Evolutionary conservation across 1,140 invertebrate genomes (phyloP), one percentile per base, ranked within the genome.

Genomic region (Mylabris phalerata): DNA sequence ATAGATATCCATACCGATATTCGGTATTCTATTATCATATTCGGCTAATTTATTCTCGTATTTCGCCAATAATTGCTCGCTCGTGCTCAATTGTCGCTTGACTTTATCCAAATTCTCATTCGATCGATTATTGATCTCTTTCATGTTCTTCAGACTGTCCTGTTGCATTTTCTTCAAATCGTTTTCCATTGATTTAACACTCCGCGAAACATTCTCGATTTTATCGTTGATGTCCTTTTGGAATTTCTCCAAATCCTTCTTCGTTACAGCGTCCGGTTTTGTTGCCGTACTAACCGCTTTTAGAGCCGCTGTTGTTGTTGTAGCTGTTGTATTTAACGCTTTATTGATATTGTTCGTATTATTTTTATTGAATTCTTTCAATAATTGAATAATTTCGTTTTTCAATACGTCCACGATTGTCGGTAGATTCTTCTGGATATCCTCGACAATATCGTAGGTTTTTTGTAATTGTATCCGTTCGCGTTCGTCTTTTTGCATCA

Each of bases 381-480:
- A 67, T 59, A 68, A 65, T 10, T 51, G 24, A 7, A 63, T 62
- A 25, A 72, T 64, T 47, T 71, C 69, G 44, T 64, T 62, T 52
- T 68, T 71, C 4, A 72, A 41, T 52, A 67, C 64, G 9, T 71
- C 63, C 1, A 73, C 41, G 44, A 84, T 80, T 24, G 75, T 71
- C 25, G 82, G 77, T 58, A 89, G 68, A 50, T 82, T 80, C 56
- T 78, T 82, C 67, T 86, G 80, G 58, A 89, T 79, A 32, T 81
- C 79, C 43, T 85, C 82, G 9, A 89, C 73, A 4, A 78, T 78
- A 60, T 88, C 85, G 42, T 79, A 77, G 0, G 83, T 84, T 66
- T 87, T 87, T 55, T 87, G 82, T 52, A 86, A 76, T 59, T 87
- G 84, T 19, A 78, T 76, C 52, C 84, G 81, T 59, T 87, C 85